Conservation (phyloP, 2,113 vertebrate genomes). For the Megaceryle maxima region DNA sequence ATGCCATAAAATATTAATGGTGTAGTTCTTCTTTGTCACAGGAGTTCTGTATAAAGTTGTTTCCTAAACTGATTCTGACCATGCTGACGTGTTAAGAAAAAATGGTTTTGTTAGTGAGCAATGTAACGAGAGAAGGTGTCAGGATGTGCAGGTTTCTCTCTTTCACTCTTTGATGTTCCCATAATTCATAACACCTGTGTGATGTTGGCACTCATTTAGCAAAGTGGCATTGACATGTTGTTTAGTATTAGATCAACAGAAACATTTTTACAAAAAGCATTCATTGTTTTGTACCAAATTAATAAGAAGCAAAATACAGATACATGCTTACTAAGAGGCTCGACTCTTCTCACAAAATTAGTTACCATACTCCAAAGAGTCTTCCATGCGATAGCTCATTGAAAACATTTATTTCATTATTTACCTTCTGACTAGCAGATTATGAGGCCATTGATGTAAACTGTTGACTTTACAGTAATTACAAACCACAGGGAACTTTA, state of each 20-base stretch:
- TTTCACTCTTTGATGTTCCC: not conserved
- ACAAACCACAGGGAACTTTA: slow-evolving; percentile 63
- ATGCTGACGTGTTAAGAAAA: not conserved
- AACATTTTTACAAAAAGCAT: slow-evolving; percentile 12
- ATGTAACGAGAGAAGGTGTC: not conserved
- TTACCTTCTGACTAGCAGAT: slow-evolving; percentile 54
- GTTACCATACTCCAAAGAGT: slow-evolving; percentile 21
- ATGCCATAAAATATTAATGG: slow-evolving; percentile 46
- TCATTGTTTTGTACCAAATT: not conserved
- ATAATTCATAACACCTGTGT: not conserved
- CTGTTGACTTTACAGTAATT: slow-evolving; percentile 61
- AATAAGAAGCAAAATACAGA: not conserved
- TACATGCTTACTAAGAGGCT: not conserved
- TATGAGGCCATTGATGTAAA: slow-evolving; percentile 55
- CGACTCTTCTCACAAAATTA: not conserved
- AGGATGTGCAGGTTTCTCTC: not conserved
- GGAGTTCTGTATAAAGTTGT: slow-evolving; percentile 23
- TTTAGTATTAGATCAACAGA: not conserved
- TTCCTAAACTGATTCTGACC: not conserved
- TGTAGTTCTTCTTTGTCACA: slow-evolving; percentile 1
- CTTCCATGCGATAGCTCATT: not conserved
- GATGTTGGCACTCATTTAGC: not conserved
- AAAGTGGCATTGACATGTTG: not conserved
- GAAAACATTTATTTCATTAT: slow-evolving; percentile 45
- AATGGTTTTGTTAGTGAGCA: not conserved